A percentile compares a stretch with the other conserved stretches of the same genome.
Conservation (phyloP, 2,888 invertebrate genomes). For the Athalia rosae region DNA sequence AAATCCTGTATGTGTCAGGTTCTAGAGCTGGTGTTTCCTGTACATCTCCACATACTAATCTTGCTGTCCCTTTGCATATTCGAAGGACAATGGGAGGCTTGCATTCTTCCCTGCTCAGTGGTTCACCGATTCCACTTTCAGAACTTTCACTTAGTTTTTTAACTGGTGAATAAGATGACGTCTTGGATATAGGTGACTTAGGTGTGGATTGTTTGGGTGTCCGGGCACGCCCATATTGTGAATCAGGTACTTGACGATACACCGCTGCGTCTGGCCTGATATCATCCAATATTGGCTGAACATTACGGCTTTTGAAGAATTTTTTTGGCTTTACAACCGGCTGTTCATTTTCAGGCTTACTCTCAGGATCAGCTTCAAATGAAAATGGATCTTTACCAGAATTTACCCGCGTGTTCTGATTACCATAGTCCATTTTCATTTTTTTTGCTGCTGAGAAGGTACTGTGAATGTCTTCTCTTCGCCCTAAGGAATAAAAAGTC, state of each 20-base stretch:
- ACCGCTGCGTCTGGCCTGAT: conserved; percentile 62
- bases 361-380: conserved; percentile 70
- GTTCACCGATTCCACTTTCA: conserved; percentile 58
- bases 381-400: conserved; percentile 70
- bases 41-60: conserved; percentile 73
- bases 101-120: conserved; percentile 63
- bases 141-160: conserved; percentile 65
- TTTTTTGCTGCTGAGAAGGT: conserved; percentile 64
- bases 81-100: conserved; percentile 90
- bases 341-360: conserved; percentile 76
- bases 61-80: conserved; percentile 86
- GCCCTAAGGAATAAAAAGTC: conserved; percentile 59
- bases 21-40: conserved; percentile 57
- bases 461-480: conserved; percentile 67
- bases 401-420: conserved; percentile 66
- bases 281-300: conserved; percentile 74
- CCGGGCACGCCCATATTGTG: conserved; percentile 63
- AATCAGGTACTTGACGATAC: conserved; percentile 70
- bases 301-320: conserved; percentile 91
- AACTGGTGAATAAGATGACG: conserved; percentile 70
- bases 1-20: conserved; percentile 66
- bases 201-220: conserved; percentile 54
- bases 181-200: conserved; percentile 57
- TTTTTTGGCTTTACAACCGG: conserved; percentile 87
- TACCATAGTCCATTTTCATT: conserved; percentile 69